Evolutionary conservation across 1,140 invertebrate genomes (phyloP).

Genomic region (Lepidurus apus): DNA sequence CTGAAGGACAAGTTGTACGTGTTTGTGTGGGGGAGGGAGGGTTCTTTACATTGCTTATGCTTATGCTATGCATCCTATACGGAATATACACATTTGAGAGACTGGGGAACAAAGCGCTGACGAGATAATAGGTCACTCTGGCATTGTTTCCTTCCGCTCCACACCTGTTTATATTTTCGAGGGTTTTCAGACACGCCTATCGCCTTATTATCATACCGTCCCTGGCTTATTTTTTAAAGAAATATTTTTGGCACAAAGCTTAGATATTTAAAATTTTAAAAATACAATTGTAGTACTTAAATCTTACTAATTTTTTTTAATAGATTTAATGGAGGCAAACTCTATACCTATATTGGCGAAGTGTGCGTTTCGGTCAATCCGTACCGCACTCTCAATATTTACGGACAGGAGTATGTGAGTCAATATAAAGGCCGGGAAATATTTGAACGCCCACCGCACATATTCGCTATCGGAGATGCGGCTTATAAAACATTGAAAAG

Average conservation of each 20-base stretch:
- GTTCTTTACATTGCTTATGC: neutral
- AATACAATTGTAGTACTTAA: no score
- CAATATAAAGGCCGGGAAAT: conserved; percentile 87
- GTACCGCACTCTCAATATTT: conserved; percentile 78
- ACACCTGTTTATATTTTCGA: neutral
- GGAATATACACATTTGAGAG: neutral
- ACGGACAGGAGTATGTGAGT: conserved; percentile 68
- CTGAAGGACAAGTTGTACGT: neutral
- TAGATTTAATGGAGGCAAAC: conserved; percentile 80
- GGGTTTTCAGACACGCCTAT: conserved; percentile 3
- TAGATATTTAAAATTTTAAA: neutral
- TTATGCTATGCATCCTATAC: neutral
- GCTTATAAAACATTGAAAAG: conserved; percentile 90
- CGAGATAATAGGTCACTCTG: neutral
- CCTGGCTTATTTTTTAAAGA: neutral
- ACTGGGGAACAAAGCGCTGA: neutral
- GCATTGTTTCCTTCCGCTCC: neutral
- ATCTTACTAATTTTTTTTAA: conserved; percentile 40
- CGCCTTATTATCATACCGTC: neutral
- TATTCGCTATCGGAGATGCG: conserved; percentile 85
- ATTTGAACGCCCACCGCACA: conserved; percentile 90
- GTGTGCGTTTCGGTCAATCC: conserved; percentile 89
- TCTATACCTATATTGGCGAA: conserved; percentile 92
- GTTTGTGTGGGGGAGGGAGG: neutral
- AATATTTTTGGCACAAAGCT: conserved; percentile 1